Evolutionary conservation across 2,797 vertebrate genomes (phyloP).

Genomic region (Leucoraja ocellata): DNA sequence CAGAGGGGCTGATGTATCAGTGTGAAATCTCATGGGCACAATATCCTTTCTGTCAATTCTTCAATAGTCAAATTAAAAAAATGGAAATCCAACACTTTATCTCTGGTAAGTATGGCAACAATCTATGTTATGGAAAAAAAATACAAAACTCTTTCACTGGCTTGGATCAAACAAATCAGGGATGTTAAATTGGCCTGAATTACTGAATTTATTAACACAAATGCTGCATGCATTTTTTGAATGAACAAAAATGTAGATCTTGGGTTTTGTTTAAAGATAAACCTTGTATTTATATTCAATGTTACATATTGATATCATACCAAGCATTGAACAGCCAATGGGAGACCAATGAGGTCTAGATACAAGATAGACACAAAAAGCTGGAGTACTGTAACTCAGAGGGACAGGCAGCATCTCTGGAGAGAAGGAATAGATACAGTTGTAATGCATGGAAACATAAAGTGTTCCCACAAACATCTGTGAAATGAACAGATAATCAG

Average conservation of each 20-base stretch:
- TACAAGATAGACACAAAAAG: not conserved
- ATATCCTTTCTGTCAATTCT: not conserved
- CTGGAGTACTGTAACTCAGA: too few species aligned
- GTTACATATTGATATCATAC: not conserved
- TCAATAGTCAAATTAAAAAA: not conserved
- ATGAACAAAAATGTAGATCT: not conserved
- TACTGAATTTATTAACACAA: not conserved
- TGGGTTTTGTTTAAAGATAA: not conserved
- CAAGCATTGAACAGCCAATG: not conserved
- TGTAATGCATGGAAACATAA: not conserved
- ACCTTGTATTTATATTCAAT: not conserved
- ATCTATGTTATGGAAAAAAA: not conserved
- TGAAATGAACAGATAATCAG: not conserved
- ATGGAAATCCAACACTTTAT: not conserved
- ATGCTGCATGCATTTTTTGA: not conserved
- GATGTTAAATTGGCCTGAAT: not conserved
- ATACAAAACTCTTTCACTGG: not conserved
- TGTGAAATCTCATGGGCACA: not conserved
- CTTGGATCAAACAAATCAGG: not conserved
- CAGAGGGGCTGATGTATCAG: not conserved
- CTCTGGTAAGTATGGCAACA: not conserved
- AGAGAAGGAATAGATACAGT: not conserved
- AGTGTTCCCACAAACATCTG: not conserved
- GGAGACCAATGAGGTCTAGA: too few species aligned
- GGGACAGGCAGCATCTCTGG: too few species aligned